These are phyloP conservation scores for Spisula solida DNA, from an alignment of 2,888 invertebrate genomes.

Conservation along the genomic window DNA sequence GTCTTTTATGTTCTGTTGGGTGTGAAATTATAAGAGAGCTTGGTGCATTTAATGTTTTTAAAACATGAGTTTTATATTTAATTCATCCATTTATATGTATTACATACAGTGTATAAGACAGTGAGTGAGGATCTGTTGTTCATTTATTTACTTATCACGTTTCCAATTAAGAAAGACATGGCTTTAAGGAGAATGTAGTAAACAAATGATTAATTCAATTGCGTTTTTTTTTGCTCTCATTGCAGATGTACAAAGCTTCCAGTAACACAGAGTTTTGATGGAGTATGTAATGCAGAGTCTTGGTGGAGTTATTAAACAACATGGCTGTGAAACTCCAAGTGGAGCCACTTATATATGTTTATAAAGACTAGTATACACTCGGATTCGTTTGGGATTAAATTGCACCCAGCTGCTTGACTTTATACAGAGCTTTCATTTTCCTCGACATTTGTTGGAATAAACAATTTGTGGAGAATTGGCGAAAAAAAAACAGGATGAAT, in stretches of 20 bases:
- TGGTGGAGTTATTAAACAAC: constrained; percentile 1
- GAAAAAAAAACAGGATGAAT: neutral
- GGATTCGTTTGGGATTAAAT: constrained; percentile 20
- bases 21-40: too few species aligned
- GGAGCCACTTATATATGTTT: constrained; percentile 38
- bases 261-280: neutral
- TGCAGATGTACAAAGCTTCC: constrained; percentile 10
- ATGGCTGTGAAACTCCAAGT: constrained; percentile 15
- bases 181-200: constrained; percentile 9
- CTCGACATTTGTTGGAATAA: constrained; percentile 15
- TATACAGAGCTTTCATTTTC: neutral
- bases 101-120: neutral
- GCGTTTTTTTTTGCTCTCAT: constrained; percentile 16
- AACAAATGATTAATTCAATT: constrained; percentile 31
- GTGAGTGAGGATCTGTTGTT: neutral
- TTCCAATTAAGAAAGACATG: constrained; percentile 34
- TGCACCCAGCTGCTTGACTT: constrained; percentile 29
- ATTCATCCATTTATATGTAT: neutral
- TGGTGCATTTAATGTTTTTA: neutral
- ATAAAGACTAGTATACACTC: constrained; percentile 8
- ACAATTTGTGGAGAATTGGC: constrained; percentile 25
- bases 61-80: neutral
- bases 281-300: neutral
- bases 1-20: too few species aligned
- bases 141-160: constrained; percentile 36